A percentile compares a stretch with the other conserved stretches of the same genome.
Conservation (phyloP, 2,888 invertebrate genomes). For the Drosophila neoperkinsi region DNA sequence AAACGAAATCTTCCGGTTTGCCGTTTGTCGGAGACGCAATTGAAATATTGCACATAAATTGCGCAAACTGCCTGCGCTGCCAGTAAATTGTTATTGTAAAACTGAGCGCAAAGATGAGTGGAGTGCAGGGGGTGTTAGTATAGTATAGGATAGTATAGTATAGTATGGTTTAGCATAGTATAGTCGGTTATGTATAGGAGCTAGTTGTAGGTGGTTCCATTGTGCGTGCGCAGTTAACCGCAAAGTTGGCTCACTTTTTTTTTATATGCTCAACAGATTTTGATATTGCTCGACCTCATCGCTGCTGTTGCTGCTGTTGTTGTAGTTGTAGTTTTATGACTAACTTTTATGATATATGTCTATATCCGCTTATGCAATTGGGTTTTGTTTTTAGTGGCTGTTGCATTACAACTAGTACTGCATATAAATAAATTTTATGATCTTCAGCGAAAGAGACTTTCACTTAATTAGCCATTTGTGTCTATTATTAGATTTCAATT, state of each 20-base stretch:
- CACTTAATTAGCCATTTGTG: conserved; percentile 56
- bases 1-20: conserved; percentile 69
- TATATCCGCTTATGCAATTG: conserved; percentile 40
- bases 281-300: conserved; percentile 17
- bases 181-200: not conserved
- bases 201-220: conserved; percentile 38
- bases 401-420: conserved; percentile 19
- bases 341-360: conserved; percentile 37
- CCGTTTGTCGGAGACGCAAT: conserved; percentile 51
- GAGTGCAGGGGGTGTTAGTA: not conserved
- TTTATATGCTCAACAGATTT: conserved; percentile 35
- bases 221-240: conserved; percentile 75
- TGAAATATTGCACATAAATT: conserved; percentile 79
- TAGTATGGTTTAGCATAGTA: not conserved
- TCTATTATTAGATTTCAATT: conserved; percentile 31
- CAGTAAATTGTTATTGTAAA: conserved; percentile 57
- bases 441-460: conserved; percentile 45
- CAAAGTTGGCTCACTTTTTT: conserved; percentile 61
- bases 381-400: conserved; percentile 11
- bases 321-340: conserved; percentile 33
- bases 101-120: not conserved
- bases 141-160: conserved; percentile 1
- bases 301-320: not conserved
- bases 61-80: conserved; percentile 59
- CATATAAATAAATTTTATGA: not conserved